phyloP scores from a whole-genome alignment of 1,140 invertebrate genomes.

The Drosophila novamexicana region DNA sequence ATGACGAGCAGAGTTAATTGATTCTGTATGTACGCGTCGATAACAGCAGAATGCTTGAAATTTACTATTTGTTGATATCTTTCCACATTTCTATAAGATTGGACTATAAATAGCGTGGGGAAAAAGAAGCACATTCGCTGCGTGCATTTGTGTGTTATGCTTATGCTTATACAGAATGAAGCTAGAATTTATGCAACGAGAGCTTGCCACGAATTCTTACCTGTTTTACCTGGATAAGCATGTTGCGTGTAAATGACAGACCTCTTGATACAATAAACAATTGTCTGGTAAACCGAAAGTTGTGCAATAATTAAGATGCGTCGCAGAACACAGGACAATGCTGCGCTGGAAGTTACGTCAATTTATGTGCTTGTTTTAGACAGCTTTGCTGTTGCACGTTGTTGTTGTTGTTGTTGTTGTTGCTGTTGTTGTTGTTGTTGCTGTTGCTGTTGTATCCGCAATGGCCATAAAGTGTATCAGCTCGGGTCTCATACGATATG shows the following conservation, averaged over 20 bases:
- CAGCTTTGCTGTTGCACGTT: not conserved
- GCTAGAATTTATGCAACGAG: too few species aligned
- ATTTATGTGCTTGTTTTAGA: conserved; percentile 7
- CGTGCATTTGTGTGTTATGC: too few species aligned
- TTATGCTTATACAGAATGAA: too few species aligned
- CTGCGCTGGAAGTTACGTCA: not conserved
- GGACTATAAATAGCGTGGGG: too few species aligned
- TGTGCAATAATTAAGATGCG: not conserved
- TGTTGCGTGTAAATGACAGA: not conserved
- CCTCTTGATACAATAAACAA: not conserved
- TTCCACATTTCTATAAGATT: too few species aligned
- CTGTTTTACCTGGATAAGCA: too few species aligned
- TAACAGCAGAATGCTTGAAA: too few species aligned
- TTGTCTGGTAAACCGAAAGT: not conserved
- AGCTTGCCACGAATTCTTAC: too few species aligned
- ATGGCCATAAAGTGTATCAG: conserved; percentile 20
- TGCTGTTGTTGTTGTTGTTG: not conserved
- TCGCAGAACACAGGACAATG: not conserved
- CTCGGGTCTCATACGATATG: conserved; percentile 4
- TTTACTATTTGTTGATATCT: too few species aligned
- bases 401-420: not conserved
- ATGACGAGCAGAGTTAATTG: too few species aligned
- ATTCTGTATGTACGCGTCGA: too few species aligned
- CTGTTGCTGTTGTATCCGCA: conserved; percentile 5
- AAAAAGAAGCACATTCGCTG: too few species aligned